Conservation (phyloP, 2,888 invertebrate species). For the Leptinotarsa rubiginosa region DNA sequence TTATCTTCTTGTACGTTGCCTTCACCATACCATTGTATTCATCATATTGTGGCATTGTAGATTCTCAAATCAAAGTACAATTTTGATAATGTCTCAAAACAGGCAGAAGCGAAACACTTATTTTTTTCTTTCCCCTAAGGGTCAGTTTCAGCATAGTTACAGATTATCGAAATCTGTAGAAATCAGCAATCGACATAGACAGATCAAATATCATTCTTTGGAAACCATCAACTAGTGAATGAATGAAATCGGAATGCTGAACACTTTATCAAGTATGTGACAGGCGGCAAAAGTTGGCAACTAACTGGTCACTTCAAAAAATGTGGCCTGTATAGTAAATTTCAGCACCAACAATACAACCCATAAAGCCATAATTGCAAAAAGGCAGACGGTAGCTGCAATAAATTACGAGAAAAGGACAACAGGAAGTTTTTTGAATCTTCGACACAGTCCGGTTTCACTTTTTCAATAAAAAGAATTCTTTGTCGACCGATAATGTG, state of each 20-base stretch:
- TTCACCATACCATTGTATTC: too few species aligned
- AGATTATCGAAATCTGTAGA: not conserved
- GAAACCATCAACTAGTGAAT: conserved; percentile 27
- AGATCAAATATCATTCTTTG: not conserved
- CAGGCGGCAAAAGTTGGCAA: conserved; percentile 35
- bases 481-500: conserved; percentile 43
- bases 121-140: not conserved
- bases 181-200: not conserved
- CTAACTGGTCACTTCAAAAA: conserved; percentile 44
- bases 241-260: conserved; percentile 34
- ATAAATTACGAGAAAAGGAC: conserved; percentile 42
- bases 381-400: conserved; percentile 51
- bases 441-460: conserved; percentile 41
- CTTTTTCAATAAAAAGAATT: conserved; percentile 45
- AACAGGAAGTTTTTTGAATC: conserved; percentile 38
- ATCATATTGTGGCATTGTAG: too few species aligned
- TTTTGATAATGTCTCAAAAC: too few species aligned
- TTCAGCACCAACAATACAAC: conserved; percentile 45
- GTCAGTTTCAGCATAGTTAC: not conserved
- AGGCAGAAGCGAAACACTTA: too few species aligned
- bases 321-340: conserved; percentile 42
- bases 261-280: conserved; percentile 37
- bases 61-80: too few species aligned
- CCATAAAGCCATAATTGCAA: conserved; percentile 50
- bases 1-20: too few species aligned